Evolutionary conservation across 2,797 vertebrate genomes (phyloP).

Genomic region (Antennarius maculatus): DNA sequence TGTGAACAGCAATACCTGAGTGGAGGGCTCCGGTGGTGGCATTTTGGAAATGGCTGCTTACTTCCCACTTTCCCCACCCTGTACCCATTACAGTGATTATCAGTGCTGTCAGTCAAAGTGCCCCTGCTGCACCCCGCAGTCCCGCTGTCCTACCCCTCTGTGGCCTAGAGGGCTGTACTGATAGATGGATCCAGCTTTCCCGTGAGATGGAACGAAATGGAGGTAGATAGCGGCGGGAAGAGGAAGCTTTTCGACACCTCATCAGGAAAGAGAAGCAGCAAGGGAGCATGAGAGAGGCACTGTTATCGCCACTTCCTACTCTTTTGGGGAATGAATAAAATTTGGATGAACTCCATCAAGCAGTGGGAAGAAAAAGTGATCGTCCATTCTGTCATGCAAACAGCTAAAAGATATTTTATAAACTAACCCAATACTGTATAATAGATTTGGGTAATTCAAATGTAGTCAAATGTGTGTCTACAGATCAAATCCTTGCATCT

Average conservation of each 20-base stretch:
- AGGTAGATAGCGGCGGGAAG: conserved; percentile 46
- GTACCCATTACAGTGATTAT: conserved; percentile 76
- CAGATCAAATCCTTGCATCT: not conserved
- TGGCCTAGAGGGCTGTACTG: conserved; percentile 56
- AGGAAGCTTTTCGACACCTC: conserved; percentile 47
- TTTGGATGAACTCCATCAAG: conserved; percentile 20
- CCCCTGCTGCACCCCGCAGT: conserved; percentile 13
- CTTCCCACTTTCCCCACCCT: conserved; percentile 52
- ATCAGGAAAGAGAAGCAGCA: conserved; percentile 39
- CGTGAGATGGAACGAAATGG: conserved; percentile 40
- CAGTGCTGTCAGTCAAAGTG: conserved; percentile 72
- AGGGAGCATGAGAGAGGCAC: conserved; percentile 14
- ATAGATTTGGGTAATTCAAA: not conserved
- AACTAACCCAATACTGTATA: too few species aligned
- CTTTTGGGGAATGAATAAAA: conserved; percentile 14
- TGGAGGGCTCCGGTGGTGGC: conserved; percentile 19
- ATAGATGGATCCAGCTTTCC: conserved; percentile 47
- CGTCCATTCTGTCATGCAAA: conserved; percentile 13
- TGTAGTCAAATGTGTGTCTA: not conserved
- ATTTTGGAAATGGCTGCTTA: conserved; percentile 62
- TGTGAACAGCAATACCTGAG: conserved; percentile 23
- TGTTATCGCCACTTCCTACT: conserved; percentile 22
- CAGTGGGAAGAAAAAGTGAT: not conserved
- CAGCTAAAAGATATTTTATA: not conserved
- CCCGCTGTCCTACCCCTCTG: conserved; percentile 46